These are phyloP conservation scores for Caerostris darwini DNA, from an alignment of 1,140 invertebrate species.

Conservation along the genomic window DNA sequence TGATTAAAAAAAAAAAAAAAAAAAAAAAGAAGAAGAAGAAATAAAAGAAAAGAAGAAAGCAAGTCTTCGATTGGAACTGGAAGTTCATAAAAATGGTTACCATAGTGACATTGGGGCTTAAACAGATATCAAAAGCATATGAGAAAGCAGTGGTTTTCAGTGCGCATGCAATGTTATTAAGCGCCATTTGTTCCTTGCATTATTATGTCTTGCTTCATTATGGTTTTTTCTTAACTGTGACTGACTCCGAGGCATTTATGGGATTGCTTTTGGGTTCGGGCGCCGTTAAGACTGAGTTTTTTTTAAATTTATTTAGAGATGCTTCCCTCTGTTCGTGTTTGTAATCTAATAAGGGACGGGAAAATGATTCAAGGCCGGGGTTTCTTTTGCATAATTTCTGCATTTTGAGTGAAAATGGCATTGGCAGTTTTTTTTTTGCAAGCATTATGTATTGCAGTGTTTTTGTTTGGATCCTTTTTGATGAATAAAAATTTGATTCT, in stretches of 20 bases:
- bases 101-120: conserved; percentile 38
- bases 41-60: too few relatives aligned
- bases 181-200: conserved; percentile 38
- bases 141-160: conserved; percentile 39
- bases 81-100: conserved; percentile 37
- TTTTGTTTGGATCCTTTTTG: too few relatives aligned
- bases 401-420: background rate
- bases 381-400: conserved; percentile 18
- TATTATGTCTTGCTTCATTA: conserved; percentile 34
- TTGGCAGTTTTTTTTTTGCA: background rate
- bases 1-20: background rate
- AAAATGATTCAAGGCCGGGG: background rate
- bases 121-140: conserved; percentile 16
- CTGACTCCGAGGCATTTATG: background rate
- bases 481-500: too few relatives aligned
- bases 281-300: background rate
- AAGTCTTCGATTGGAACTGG: background rate
- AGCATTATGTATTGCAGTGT: too few relatives aligned
- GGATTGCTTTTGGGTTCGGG: conserved; percentile 2
- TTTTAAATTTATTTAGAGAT: background rate
- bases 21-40: too few relatives aligned
- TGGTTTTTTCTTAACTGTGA: background rate
- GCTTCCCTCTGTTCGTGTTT: background rate
- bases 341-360: background rate
- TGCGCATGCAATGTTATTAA: conserved; percentile 19